Conservation (phyloP, 2,888 invertebrate genomes). For the Dioctria linearis region DNA sequence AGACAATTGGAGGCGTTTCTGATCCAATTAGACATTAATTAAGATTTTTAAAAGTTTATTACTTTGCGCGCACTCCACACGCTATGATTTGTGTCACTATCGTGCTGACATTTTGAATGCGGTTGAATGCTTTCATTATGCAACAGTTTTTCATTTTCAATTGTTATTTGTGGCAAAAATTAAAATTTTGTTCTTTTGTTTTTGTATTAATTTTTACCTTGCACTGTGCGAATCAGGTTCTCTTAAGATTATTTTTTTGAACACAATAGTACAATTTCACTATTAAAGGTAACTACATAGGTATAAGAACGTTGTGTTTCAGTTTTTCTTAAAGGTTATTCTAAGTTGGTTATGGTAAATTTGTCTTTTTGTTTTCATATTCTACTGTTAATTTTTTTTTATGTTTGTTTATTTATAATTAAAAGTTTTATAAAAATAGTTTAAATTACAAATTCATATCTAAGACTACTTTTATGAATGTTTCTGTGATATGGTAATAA, state of each 20-base stretch:
- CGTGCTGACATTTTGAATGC: slow-evolving; percentile 20
- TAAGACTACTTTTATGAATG: too few species aligned
- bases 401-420: too few species aligned
- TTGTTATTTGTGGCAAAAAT: slow-evolving; percentile 7
- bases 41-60: slow-evolving; percentile 37
- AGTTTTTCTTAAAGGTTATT: too few species aligned
- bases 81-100: slow-evolving; percentile 44
- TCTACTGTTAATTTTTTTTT: too few species aligned
- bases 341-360: too few species aligned
- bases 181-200: slow-evolving; percentile 21
- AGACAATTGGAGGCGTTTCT: slow-evolving; percentile 46
- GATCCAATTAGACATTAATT: slow-evolving; percentile 50
- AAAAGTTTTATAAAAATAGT: too few species aligned
- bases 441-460: too few species aligned
- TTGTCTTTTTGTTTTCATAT: too few species aligned
- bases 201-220: slow-evolving; percentile 39
- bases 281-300: not conserved
- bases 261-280: not conserved
- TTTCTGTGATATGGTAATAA: too few species aligned
- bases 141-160: slow-evolving; percentile 42
- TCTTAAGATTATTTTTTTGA: not conserved
- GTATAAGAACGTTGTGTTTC: not conserved
- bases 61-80: slow-evolving; percentile 33
- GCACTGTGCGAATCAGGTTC: slow-evolving; percentile 48
- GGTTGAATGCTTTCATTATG: slow-evolving; percentile 42